Base-by-base conservation (phyloP, 1,140 invertebrate species). In the Sminthurinus signatus region DNA sequence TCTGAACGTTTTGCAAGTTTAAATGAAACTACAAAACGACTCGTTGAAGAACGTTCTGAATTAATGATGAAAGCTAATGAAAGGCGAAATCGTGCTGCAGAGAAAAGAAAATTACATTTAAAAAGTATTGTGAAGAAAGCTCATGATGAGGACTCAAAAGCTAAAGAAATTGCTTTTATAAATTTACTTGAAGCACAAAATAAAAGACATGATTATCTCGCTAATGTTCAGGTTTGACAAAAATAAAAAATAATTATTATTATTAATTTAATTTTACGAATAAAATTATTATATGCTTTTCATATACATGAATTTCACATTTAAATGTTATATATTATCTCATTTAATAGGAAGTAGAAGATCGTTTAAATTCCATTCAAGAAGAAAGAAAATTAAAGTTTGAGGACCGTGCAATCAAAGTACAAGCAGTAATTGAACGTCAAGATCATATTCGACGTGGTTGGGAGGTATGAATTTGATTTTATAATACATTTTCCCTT, bases 161-260 rank as follows among this genome's bases (percentile, higher is more conserved):
- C 94, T 0, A 91, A 93, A 72, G 95, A 98, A 81, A 97, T 98
- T 64, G 93, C 93, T 29, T 98, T 98, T 76, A 98, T 98, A 58
- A 97, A 97, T 77, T 89, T 91, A 73, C 78, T 98, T 2, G 92
- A 97, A 75, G 93, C 93, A 1, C 91, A 96, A 78, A 96, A 97
- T 76, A 89, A 95, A 73, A 79, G 90, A 3, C 86, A 95, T 74
- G 93, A 97, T 77, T 87, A 93, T 71, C 79, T 93, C 70, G 86
- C 87, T 14, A 82, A 87, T 31, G 88, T 86, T 70, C 85, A 89
- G 64, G 77, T 2, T 4, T 3, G 44, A 10, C 19, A 48, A 48
- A 10, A n/a, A 12, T 48, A 10, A 48, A 55, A n/a, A 4, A 36
- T 12, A 48, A 48, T 48, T 48, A 48, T 12, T 8, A 48, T 48